Evolutionary conservation across 1,140 invertebrate species (phyloP).

Genomic region (Triops longicaudatus): DNA sequence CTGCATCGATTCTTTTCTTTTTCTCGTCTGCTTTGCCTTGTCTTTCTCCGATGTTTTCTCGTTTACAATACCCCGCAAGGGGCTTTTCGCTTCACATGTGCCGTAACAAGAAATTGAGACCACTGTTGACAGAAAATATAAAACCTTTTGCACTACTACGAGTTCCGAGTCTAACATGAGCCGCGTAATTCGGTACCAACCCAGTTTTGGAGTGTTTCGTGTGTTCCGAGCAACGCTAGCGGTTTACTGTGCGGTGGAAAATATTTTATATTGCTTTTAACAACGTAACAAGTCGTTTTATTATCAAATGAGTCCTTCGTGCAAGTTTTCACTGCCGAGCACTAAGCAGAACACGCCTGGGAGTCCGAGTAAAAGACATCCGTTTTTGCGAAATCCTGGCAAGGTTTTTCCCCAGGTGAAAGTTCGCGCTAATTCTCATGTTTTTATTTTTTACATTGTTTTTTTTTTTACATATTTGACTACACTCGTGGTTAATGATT

Average conservation of each 20-base stretch:
- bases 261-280: too few species aligned
- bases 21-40: neutral
- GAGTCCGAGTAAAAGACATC: neutral
- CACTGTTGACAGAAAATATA: too few species aligned
- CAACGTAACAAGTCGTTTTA: too few species aligned
- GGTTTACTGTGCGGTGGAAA: too few species aligned
- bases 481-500: neutral
- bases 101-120: neutral
- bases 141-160: too few species aligned
- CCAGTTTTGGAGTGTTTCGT: too few species aligned
- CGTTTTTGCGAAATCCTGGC: conserved; percentile 4
- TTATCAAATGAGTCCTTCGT: neutral
- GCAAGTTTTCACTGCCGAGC: neutral
- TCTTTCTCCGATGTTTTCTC: neutral
- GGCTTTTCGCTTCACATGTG: neutral
- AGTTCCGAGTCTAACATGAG: too few species aligned
- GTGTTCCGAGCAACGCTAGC: too few species aligned
- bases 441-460: too few species aligned
- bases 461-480: neutral
- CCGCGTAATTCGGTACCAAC: too few species aligned
- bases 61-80: neutral
- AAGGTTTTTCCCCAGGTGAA: conserved; percentile 22
- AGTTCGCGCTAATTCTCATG: too few species aligned
- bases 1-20: neutral
- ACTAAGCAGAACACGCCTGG: neutral